A percentile compares a stretch with the other conserved stretches of the same genome.
These are phyloP conservation scores for Desoria tigrina DNA, from an alignment of 2,888 invertebrate species.

Conservation along the genomic window DNA sequence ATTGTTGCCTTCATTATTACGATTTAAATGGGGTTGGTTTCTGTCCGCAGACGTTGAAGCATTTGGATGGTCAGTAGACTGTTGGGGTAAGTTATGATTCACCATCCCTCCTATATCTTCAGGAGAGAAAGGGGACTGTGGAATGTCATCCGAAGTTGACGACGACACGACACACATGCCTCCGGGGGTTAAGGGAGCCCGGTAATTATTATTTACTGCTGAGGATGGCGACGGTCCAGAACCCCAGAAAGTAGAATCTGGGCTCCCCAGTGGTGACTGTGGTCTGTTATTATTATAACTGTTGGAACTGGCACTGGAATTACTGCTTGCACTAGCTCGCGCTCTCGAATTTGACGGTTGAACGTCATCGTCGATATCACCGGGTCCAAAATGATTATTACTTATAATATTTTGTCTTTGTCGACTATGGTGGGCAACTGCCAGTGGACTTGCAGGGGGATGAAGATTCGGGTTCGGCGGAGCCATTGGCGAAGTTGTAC, in stretches of 20 bases:
- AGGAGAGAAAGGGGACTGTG: slow-evolving; percentile 50
- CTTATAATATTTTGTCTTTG: slow-evolving; percentile 22
- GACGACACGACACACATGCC: slow-evolving; percentile 52
- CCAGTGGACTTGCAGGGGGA: slow-evolving; percentile 34
- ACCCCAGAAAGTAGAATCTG: slow-evolving; percentile 49
- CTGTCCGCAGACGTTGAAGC: not conserved
- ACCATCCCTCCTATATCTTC: slow-evolving; percentile 21
- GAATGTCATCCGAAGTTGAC: slow-evolving; percentile 51
- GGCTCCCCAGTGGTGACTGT: slow-evolving; percentile 49
- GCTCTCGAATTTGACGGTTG: slow-evolving; percentile 36
- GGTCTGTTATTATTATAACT: slow-evolving; percentile 41
- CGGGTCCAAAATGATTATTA: slow-evolving; percentile 34
- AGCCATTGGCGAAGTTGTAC: slow-evolving; percentile 50
- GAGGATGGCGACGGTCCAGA: slow-evolving; percentile 40
- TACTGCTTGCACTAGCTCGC: slow-evolving; percentile 26
- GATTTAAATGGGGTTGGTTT: too few relatives aligned
- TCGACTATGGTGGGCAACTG: slow-evolving; percentile 27
- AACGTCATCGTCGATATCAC: slow-evolving; percentile 47
- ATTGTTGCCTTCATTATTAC: too few relatives aligned
- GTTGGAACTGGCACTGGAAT: slow-evolving; percentile 33
- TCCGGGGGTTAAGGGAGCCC: slow-evolving; percentile 44
- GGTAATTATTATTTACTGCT: slow-evolving; percentile 12
- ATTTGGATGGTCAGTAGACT: not conserved
- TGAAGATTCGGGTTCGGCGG: slow-evolving; percentile 28
- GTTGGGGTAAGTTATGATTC: slow-evolving; percentile 20